These are phyloP conservation scores for Solenopsis invicta DNA, from an alignment of 1,140 invertebrate genomes.

Conservation along the genomic window DNA sequence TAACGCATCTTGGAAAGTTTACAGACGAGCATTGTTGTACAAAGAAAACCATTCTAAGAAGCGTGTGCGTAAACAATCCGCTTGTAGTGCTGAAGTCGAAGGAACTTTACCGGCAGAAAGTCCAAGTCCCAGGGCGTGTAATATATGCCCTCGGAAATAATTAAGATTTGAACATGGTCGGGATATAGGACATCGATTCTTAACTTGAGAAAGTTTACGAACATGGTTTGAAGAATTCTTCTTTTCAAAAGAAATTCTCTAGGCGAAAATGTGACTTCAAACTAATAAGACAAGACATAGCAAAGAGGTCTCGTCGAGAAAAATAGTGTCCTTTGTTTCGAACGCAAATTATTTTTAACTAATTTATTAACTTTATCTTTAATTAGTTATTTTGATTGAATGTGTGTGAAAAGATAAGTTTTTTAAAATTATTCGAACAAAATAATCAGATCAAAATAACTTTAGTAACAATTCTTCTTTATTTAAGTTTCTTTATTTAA, in stretches of 20 bases:
- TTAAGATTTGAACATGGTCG: constrained; percentile 50
- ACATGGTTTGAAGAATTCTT: constrained; percentile 42
- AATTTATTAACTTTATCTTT: not conserved
- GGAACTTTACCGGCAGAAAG: constrained; percentile 42
- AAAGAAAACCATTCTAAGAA: constrained; percentile 24
- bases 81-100: constrained; percentile 35
- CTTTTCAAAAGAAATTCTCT: constrained; percentile 48
- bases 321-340: not conserved
- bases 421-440: constrained; percentile 7
- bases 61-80: constrained; percentile 30
- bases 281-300: not conserved
- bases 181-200: constrained; percentile 10
- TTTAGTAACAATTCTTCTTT: no score
- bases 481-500: not conserved
- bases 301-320: not conserved
- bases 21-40: constrained; percentile 7
- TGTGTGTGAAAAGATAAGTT: not conserved
- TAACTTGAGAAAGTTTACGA: constrained; percentile 33
- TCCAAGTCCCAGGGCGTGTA: constrained; percentile 25
- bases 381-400: not conserved
- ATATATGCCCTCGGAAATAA: constrained; percentile 56
- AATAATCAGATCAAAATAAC: no score
- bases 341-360: not conserved
- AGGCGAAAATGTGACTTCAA: not conserved
- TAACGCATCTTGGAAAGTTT: constrained; percentile 37